A percentile compares a stretch with the other conserved stretches of the same genome.
Conservation (phyloP, 2,113 vertebrate genomes). For the Peromyscus polionotus region DNA sequence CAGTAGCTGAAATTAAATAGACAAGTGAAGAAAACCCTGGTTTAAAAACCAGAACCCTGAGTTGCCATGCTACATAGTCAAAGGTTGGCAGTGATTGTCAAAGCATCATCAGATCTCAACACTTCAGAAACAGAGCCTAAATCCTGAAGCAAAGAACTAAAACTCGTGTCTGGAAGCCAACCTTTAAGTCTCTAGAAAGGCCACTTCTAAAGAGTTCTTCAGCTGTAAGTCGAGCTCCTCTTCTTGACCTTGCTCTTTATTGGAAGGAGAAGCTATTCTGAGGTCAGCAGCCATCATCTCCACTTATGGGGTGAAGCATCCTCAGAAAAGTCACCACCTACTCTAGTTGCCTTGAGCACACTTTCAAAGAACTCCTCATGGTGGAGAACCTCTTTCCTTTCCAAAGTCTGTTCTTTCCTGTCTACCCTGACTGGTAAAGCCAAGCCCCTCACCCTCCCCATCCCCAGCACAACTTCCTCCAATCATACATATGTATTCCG, state of each 20-base stretch:
- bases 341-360: neutral
- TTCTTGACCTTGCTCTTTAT: conserved; percentile 40
- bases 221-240: neutral
- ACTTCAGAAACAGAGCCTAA: neutral
- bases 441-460: neutral
- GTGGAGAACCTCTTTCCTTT: neutral
- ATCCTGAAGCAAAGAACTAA: conserved; percentile 33
- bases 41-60: neutral
- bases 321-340: neutral
- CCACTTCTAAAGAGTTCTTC: conserved; percentile 59
- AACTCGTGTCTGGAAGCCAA: neutral
- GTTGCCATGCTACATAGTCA: neutral
- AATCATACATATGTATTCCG: neutral
- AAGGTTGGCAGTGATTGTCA: neutral
- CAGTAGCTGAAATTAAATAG: neutral
- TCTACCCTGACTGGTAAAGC: neutral
- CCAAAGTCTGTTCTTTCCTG: neutral
- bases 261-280: neutral
- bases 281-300: neutral
- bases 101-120: neutral
- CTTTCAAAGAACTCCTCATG: neutral
- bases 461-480: neutral
- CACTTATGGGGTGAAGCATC: neutral
- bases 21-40: neutral
- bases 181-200: conserved; percentile 45